Percentiles rank a stretch among this genome's conserved stretches.
phyloP scores from a whole-genome alignment of 2,797 vertebrate genomes.

The Hoplostethus mediterraneus region DNA sequence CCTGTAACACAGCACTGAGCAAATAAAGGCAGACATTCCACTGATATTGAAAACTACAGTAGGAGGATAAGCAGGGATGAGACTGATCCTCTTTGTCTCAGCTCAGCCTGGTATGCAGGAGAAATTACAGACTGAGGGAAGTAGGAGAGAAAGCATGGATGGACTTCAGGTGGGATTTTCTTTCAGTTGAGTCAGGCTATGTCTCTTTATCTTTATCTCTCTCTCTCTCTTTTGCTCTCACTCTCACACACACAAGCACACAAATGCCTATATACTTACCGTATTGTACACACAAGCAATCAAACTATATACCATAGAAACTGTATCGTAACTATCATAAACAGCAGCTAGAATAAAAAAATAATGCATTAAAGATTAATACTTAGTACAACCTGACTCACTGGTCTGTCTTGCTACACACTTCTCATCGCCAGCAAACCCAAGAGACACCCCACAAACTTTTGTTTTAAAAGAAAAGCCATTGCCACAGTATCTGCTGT shows the following conservation, averaged over 20 bases:
- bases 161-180: constrained; percentile 35
- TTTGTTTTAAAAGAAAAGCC: constrained; percentile 40
- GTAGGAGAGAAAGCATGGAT: constrained; percentile 26
- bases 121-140: constrained; percentile 50
- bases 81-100: constrained; percentile 69
- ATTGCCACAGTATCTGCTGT: constrained; percentile 37
- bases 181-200: constrained; percentile 6
- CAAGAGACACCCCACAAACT: constrained; percentile 3
- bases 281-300: neutral
- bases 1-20: constrained; percentile 67
- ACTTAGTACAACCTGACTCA: neutral
- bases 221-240: neutral
- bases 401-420: neutral
- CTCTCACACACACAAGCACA: neutral
- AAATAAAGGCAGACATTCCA: constrained; percentile 81
- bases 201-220: constrained; percentile 5
- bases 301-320: neutral
- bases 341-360: neutral
- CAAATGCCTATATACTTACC: neutral
- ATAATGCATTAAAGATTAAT: neutral
- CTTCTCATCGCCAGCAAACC: neutral
- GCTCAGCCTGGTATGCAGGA: constrained; percentile 54
- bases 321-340: neutral
- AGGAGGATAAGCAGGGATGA: constrained; percentile 76
- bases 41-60: constrained; percentile 80